phyloP scores from a whole-genome alignment of 2,888 invertebrate species.

The Sicus ferrugineus region DNA sequence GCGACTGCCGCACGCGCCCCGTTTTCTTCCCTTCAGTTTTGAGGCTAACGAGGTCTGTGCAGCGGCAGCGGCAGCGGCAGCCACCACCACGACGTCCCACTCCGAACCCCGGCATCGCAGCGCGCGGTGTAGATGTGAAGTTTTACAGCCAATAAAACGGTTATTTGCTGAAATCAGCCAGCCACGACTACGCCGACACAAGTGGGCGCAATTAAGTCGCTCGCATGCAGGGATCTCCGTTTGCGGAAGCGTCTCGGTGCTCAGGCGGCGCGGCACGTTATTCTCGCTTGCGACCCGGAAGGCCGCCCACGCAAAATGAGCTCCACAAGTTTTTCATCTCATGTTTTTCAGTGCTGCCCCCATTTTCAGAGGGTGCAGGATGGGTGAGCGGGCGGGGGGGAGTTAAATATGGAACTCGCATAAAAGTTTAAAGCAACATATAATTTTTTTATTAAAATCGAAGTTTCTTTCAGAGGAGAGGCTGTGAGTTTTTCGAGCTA shows the following conservation, averaged over 20 bases:
- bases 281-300: not conserved
- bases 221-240: not conserved
- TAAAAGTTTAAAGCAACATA: not conserved
- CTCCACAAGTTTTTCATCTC: not conserved
- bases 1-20: not conserved
- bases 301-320: not conserved
- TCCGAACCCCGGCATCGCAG: not conserved
- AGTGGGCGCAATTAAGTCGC: slow-evolving; percentile 30
- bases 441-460: not conserved
- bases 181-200: not conserved
- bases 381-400: not conserved
- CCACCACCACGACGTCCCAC: no score
- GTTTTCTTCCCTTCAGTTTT: not conserved
- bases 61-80: not conserved
- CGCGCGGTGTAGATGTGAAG: not conserved
- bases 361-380: not conserved
- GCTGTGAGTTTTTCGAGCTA: not conserved
- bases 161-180: slow-evolving; percentile 17
- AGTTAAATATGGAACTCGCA: not conserved
- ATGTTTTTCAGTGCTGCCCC: not conserved
- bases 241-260: not conserved
- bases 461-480: not conserved
- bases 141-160: slow-evolving; percentile 31
- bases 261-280: not conserved
- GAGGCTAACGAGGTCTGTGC: slow-evolving; percentile 4